These are phyloP conservation scores for Patagioenas fasciata DNA, from an alignment of 2,113 vertebrate species.

Conservation along the genomic window DNA sequence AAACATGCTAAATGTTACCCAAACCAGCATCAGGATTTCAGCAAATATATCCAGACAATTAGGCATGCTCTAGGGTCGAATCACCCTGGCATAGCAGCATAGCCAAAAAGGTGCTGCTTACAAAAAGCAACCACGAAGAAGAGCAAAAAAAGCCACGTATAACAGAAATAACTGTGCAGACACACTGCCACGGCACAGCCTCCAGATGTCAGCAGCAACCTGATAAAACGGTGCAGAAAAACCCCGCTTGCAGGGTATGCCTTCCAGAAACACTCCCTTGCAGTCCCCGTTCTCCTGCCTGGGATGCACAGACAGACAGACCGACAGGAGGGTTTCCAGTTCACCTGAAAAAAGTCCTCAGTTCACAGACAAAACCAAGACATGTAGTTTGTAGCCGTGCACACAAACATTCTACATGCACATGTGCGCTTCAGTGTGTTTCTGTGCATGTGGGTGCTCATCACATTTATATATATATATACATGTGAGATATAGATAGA, in stretches of 20 bases:
- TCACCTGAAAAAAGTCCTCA: background rate
- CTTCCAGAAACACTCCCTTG: background rate
- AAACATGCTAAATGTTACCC: background rate
- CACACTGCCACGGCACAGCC: background rate
- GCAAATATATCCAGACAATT: background rate
- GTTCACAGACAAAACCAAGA: background rate
- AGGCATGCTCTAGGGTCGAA: background rate
- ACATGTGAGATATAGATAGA: too few relatives aligned
- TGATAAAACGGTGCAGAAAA: background rate
- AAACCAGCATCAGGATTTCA: background rate
- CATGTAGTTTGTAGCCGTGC: background rate
- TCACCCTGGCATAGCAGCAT: background rate
- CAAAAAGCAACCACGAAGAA: rapidly evolving
- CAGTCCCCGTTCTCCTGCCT: background rate
- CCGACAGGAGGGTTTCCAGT: background rate
- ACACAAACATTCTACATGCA: rapidly evolving
- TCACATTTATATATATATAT: background rate
- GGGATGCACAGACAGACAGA: too few relatives aligned
- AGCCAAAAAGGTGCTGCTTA: background rate
- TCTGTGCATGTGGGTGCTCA: background rate
- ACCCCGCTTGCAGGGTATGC: background rate
- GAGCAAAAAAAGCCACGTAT: background rate
- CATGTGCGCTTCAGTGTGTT: background rate
- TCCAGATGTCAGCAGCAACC: slow-evolving; percentile 72
- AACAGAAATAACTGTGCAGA: background rate